Evolutionary conservation across 2,888 invertebrate genomes (phyloP), one percentile per base, ranked within the genome.

Genomic region (Brachynemurus nebulosus): DNA sequence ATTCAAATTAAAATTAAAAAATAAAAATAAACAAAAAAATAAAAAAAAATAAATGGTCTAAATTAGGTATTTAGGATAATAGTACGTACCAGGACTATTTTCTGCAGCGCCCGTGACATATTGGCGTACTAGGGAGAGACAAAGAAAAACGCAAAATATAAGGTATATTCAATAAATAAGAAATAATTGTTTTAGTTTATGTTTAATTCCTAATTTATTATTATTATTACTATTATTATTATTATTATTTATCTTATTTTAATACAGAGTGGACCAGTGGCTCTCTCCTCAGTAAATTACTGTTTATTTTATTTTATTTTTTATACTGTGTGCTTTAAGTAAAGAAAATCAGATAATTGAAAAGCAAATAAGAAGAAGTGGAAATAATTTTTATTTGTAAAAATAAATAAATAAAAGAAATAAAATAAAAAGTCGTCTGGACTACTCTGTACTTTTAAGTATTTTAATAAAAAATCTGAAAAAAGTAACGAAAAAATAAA

Each of bases 31-130:
- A 19, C 6, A 19, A 37, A 16, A 37, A 37, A 36, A 36, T 14
- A 17, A 16, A 19, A 27, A 27, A 19, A 27, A 40, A 40, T 12
- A 40, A 25, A n/a, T 40, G 40, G 40, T 40, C 25, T 14, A 18
- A 40, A 18, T 58, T 54, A 61, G 59, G 60, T 53, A 57, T 59
- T n/a, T n/a, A n/a, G n/a, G n/a, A n/a, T n/a, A n/a, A 54, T 51
- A 52, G 65, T 66, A 66, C 65, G 62, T 66, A 66, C 66, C 66
- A 65, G 66, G 64, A 59, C 65, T 61, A 65, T 65, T 66, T 60
- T 65, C 65, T 64, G 65, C 66, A 61, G 65, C 65, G 63, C 65
- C 65, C 65, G 65, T 63, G 64, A 66, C 66, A 65, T 64, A 66
- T 63, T 66, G 66, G 65, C 66, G 66, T 65, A 66, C 66, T 66